Evolutionary conservation across 2,888 invertebrate species (phyloP).

Genomic region (Oxycera nigricornis): DNA sequence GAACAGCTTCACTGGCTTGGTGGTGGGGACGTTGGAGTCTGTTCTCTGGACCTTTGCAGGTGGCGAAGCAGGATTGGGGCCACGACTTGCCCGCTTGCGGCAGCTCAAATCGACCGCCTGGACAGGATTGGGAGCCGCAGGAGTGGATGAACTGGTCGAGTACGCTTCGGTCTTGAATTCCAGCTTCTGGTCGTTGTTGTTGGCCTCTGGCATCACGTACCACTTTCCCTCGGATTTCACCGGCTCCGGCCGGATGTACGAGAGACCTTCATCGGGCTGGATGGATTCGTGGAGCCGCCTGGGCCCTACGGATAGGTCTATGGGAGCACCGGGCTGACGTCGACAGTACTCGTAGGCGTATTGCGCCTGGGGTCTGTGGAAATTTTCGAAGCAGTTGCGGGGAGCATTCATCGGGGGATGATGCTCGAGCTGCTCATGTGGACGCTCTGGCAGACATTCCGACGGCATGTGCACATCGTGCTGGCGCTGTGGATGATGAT

Average conservation of each 20-base stretch:
- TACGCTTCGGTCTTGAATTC: not conserved
- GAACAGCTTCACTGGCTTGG: slow-evolving; percentile 76
- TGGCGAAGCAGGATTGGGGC: not conserved
- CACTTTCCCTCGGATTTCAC: slow-evolving; percentile 4
- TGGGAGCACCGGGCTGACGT: slow-evolving; percentile 51
- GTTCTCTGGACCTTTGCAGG: slow-evolving; percentile 44
- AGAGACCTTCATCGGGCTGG: not conserved
- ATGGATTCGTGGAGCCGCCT: not conserved
- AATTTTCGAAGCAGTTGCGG: slow-evolving; percentile 51
- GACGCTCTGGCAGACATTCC: slow-evolving; percentile 52
- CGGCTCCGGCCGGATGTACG: not conserved
- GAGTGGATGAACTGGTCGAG: not conserved
- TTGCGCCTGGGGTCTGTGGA: slow-evolving; percentile 49
- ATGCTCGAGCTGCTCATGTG: slow-evolving; percentile 24
- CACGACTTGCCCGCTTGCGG: slow-evolving; percentile 43
- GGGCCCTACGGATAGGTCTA: slow-evolving; percentile 58
- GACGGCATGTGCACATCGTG: slow-evolving; percentile 53
- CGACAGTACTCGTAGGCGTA: slow-evolving; percentile 48
- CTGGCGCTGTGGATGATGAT: slow-evolving; percentile 50
- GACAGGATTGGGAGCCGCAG: not conserved
- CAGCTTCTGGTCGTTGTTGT: slow-evolving; percentile 11
- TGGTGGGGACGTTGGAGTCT: slow-evolving; percentile 50
- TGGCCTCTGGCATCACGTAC: slow-evolving; percentile 1
- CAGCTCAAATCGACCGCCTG: slow-evolving; percentile 46
- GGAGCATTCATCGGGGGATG: slow-evolving; percentile 38